A percentile compares a stretch with the other conserved stretches of the same genome.
Evolutionary conservation across 2,888 invertebrate genomes (phyloP).

Genomic region (Plebejus melissa): DNA sequence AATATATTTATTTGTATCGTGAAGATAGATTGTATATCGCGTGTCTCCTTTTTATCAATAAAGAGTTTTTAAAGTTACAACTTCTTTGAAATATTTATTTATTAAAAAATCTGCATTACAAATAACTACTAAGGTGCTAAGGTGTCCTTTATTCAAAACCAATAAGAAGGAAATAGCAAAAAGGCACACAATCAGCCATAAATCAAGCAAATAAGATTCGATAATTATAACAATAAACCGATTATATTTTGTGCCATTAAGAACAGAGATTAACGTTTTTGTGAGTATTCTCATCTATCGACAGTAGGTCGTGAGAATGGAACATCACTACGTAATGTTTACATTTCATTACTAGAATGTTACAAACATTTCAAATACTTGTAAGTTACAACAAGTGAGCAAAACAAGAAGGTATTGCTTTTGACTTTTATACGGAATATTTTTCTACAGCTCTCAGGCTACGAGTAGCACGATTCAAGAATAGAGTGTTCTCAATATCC

Average conservation of each 20-base stretch:
- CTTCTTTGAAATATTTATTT: not conserved
- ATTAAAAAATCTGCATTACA: not conserved
- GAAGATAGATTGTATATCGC: not conserved
- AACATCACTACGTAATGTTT: slow-evolving; percentile 9
- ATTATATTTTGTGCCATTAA: not conserved
- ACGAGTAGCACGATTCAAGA: too few relatives aligned
- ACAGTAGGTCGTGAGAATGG: slow-evolving; percentile 10
- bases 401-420: not conserved
- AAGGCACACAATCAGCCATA: not conserved
- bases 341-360: not conserved
- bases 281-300: slow-evolving; percentile 6
- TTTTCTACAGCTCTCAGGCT: too few relatives aligned
- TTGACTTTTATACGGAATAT: not conserved
- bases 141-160: not conserved
- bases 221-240: slow-evolving; percentile 13
- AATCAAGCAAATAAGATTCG: not conserved
- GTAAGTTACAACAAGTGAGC: not conserved
- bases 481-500: too few relatives aligned
- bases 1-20: not conserved
- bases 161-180: not conserved
- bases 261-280: slow-evolving; percentile 7
- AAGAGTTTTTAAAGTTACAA: not conserved
- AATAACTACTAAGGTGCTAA: not conserved
- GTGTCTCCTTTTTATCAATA: not conserved
- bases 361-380: not conserved